Base-by-base conservation (phyloP, 2,888 invertebrate species). In the Therioaphis trifolii region DNA sequence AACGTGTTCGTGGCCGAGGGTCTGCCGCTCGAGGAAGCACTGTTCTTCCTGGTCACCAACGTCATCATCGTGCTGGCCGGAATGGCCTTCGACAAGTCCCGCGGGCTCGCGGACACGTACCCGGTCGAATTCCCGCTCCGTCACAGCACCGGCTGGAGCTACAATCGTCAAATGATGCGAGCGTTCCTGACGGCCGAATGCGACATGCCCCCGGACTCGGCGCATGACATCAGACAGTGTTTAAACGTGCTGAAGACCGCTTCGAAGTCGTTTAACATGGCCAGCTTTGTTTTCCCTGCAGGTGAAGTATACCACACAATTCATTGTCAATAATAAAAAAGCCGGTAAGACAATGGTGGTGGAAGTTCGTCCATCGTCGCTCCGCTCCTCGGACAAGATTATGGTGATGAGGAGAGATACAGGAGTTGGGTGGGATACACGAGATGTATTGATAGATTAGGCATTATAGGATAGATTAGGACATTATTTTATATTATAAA, bases 261-360 rank as follows among this genome's bases (percentile, higher is more conserved):
- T 9, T 74, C 72, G 2, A 82, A 82, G 40, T 82, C 82, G 40
- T 82, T 82, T n/a, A n/a, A n/a, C n/a, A n/a, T n/a, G n/a, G n/a
- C n/a, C 24, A 66, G 63, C 40, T 29, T 52, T 15, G 74, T 82
- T 46, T 82, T 82, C 24, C 82, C 82, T 1, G 49, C 82, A 63
- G 82, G 82, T 82, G 63, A 77, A n/a, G n/a, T n/a, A n/a, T n/a
- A n/a, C n/a, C n/a, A n/a, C n/a, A n/a, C n/a, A n/a, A n/a, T n/a
- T n/a, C n/a, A n/a, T n/a, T n/a, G n/a, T n/a, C n/a, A n/a, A n/a
- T n/a, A n/a, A n/a, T n/a, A n/a, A n/a, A n/a, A n/a, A n/a, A n/a
- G n/a, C n/a, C n/a, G n/a, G n/a, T n/a, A n/a, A n/a, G n/a, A n/a
- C n/a, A n/a, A n/a, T n/a, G n/a, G n/a, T n/a, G n/a, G n/a, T n/a